Evolutionary conservation across 2,797 vertebrate genomes (phyloP).

Genomic region (Pangasius mekongensis): DNA sequence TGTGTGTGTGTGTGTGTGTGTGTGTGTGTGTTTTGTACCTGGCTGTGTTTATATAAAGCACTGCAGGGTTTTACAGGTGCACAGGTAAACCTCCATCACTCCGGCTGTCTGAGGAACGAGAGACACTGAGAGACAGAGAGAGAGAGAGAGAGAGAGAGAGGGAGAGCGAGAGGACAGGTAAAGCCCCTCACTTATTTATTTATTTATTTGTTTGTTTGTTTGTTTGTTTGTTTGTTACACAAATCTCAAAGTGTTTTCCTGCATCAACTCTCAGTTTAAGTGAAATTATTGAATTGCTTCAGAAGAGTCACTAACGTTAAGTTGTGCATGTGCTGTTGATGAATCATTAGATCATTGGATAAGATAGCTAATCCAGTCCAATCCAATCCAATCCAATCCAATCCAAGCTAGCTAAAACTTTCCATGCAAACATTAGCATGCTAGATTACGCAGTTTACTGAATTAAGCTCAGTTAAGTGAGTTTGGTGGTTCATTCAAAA

Average conservation of each 20-base stretch:
- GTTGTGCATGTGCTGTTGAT: not conserved
- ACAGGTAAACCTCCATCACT: constrained; percentile 7
- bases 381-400: too few species aligned
- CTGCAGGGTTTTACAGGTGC: constrained; percentile 26
- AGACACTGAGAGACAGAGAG: not conserved
- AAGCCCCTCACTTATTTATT: not conserved
- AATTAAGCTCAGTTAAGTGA: not conserved
- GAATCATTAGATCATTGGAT: not conserved
- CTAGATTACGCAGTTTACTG: not conserved
- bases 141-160: not conserved
- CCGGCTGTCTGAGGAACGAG: not conserved
- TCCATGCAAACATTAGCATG: not conserved
- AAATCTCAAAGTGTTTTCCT: not conserved
- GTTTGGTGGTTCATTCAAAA: not conserved
- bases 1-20: constrained; percentile 27
- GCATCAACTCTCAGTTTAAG: not conserved
- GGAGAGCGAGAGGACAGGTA: constrained; percentile 27
- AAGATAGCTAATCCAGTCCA: not conserved
- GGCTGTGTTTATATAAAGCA: constrained; percentile 35
- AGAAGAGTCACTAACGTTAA: not conserved
- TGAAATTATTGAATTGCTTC: not conserved
- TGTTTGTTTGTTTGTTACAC: not conserved
- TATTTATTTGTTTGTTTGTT: not conserved
- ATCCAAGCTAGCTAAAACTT: not conserved
- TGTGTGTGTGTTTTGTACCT: constrained; percentile 16